A percentile compares a stretch with the other conserved stretches of the same genome.
Conservation (phyloP, 2,888 invertebrate genomes). For the Phrixothrix hirtus region DNA sequence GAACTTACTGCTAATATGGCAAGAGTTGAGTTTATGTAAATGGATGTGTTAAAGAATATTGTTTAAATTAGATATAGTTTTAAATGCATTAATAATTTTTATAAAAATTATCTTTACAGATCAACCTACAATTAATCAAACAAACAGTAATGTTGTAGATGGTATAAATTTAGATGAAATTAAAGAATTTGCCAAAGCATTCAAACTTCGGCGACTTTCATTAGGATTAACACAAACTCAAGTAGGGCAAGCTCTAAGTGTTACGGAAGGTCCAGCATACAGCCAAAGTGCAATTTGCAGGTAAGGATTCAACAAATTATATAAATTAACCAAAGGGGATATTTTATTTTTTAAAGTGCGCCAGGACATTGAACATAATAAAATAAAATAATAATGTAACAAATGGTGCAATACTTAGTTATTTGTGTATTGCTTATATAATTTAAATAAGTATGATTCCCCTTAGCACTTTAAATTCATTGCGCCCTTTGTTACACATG, state of each 20-base stretch:
- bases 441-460: not conserved
- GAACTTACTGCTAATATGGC: not conserved
- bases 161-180: slow-evolving; percentile 97
- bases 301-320: slow-evolving; percentile 58
- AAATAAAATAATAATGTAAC: slow-evolving; percentile 8
- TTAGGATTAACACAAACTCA: slow-evolving; percentile 95
- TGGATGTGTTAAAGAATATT: too few species aligned
- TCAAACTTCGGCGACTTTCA: slow-evolving; percentile 90
- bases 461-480: not conserved
- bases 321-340: too few species aligned
- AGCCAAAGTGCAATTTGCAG: slow-evolving; percentile 99
- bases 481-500: slow-evolving; percentile 23
- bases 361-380: slow-evolving; percentile 39
- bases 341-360: too few species aligned
- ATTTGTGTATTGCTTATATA: not conserved
- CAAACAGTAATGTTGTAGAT: slow-evolving; percentile 91
- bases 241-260: slow-evolving; percentile 94
- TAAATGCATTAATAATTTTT: too few species aligned
- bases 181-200: slow-evolving; percentile 97
- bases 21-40: too few species aligned
- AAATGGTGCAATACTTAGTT: slow-evolving; percentile 14
- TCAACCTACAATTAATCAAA: slow-evolving; percentile 91
- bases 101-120: too few species aligned
- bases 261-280: slow-evolving; percentile 97
- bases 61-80: too few species aligned